Base-by-base conservation (phyloP, 2,888 invertebrate species). In the Dorcus parallelipipedus region DNA sequence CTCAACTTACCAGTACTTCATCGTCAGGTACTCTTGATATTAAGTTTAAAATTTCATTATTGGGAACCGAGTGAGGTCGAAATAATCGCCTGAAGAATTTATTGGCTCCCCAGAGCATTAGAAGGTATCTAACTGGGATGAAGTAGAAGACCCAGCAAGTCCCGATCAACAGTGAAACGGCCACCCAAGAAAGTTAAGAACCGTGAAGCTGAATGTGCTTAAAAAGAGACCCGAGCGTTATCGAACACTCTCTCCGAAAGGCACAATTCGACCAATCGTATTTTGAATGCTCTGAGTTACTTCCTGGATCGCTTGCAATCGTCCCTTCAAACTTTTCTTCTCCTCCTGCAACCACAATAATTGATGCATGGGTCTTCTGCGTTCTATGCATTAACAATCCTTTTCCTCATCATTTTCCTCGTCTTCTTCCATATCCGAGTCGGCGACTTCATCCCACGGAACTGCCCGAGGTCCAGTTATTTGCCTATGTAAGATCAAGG, bases 241-340 rank as follows among this genome's bases (percentile, higher is more conserved):
- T 33, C 26, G 6, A 33, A 0, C 87, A 73, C 91, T 87, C 80
- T 98, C 97, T 64, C 94, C 91, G 59, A 97, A 81, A n/a, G 95
- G 92, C 7, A 97, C 97, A 61, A 97, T 86, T 73, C 90, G 93
- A 23, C 97, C 97, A 59, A 98, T 91, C 0, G 93, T 91, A 71
- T 97, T 96, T 78, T 99, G 98, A 3, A 99, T 96, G 56, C 93
- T 92, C 72, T 95, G 92, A 14, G 97, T 96, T 3, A 97, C 97
- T 79, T 99, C 98, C 77, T 98, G 97, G 67, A 98, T 95, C 2
- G 95, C 93, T 78, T 95, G 95, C 43, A 98, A 79, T 60, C 94
- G 86, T 77, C 97, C 96, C 75, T 96, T 95, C 54, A 98, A 82
- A 67, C 94, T 93, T 79, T 95, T 96, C 77, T 96, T 97, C 76